Base-by-base conservation (phyloP, 2,888 invertebrate genomes). In the Syritta pipiens region DNA sequence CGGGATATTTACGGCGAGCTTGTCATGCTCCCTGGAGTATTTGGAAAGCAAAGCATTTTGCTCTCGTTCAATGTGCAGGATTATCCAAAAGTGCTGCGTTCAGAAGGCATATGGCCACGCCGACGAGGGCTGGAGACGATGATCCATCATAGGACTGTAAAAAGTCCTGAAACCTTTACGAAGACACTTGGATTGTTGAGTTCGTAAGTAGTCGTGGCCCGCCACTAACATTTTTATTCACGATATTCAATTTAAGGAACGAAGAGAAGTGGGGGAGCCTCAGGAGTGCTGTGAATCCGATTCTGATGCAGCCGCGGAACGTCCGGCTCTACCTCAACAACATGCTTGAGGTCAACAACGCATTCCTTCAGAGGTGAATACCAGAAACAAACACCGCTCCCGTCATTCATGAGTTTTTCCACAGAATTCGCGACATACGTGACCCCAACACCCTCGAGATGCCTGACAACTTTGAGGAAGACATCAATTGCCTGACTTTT, bases 261-360 rank as follows among this genome's bases (percentile, higher is more conserved):
- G 93, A 92, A 1, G 89, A 91, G 24, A 89, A 91, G 81, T 94
- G 94, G 94, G 90, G 91, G 28, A 89, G 91, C 44, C 89, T 93
- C 68, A 89, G 93, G 24, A 90, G 91, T 1, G 91, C 91, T 74
- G 92, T 93, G 0, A 93, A 93, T 86, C 92, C 92, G 75, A 90
- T 92, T 40, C 87, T 93, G 87, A 86, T 93, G 85, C 90, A 91
- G 82, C 91, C 92, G 0, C 90, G 91, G 83, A 83, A 89, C 20
- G 86, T 90, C 0, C 90, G 89, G 84, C 84, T 89, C 2, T 91
- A 91, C 53, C 84, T 89, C 1, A 87, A 89, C 2, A 86, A 85
- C 0, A 86, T 91, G 35, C 89, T 89, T 62, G 86, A 88, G 67
- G 90, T 91, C 26, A 89, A 90, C 17, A 83, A 32, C 4, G 82